These are phyloP conservation scores for Lomographa bimaculata DNA, from an alignment of 2,888 invertebrate species.

Conservation along the genomic window DNA sequence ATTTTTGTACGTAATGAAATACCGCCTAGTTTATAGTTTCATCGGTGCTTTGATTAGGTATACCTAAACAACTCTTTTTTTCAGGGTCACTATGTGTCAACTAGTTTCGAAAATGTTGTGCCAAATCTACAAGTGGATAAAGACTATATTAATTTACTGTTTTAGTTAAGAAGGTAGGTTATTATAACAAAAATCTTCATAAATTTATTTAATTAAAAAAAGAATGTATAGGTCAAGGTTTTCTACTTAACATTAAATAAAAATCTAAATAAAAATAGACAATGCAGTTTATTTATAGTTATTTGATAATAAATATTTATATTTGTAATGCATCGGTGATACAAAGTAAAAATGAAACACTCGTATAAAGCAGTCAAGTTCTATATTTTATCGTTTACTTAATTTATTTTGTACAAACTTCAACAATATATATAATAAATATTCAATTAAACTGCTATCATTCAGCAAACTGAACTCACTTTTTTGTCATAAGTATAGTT, in stretches of 20 bases:
- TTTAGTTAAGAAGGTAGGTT: slow-evolving; percentile 61
- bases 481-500: slow-evolving; percentile 81
- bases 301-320: background rate
- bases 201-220: slow-evolving; percentile 65
- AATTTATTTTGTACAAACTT: slow-evolving; percentile 85
- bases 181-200: slow-evolving; percentile 53
- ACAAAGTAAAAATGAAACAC: slow-evolving; percentile 61
- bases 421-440: slow-evolving; percentile 85
- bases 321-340: too few relatives aligned
- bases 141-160: slow-evolving; percentile 56
- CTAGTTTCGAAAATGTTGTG: slow-evolving; percentile 41
- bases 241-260: slow-evolving; percentile 68
- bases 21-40: too few relatives aligned
- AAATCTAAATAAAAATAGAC: slow-evolving; percentile 79
- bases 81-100: slow-evolving; percentile 24
- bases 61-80: too few relatives aligned
- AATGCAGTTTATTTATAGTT: slow-evolving; percentile 59
- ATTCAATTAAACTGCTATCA: slow-evolving; percentile 84
- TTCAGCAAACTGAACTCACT: slow-evolving; percentile 84
- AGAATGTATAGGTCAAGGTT: slow-evolving; percentile 68
- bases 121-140: slow-evolving; percentile 67
- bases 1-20: too few relatives aligned
- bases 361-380: slow-evolving; percentile 81
- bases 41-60: too few relatives aligned
- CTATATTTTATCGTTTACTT: slow-evolving; percentile 84